Conservation (phyloP, 2,113 vertebrate genomes). For the Lontra canadensis region DNA sequence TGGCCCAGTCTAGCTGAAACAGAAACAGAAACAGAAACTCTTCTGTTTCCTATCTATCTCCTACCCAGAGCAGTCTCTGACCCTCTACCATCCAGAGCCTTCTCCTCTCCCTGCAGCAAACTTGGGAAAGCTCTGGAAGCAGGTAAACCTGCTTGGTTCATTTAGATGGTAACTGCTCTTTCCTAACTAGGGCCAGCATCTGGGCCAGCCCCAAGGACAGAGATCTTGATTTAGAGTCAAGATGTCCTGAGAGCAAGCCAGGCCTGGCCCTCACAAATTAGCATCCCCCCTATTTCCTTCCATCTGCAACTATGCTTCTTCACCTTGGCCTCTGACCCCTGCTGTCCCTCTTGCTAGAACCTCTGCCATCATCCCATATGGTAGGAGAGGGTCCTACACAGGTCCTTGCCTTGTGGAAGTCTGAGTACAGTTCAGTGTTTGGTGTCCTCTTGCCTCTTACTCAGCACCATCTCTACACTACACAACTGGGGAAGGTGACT, state of each 20-base stretch:
- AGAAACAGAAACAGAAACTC: too few relatives aligned
- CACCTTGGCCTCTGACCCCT: neutral
- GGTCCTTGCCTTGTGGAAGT: too few relatives aligned
- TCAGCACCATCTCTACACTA: too few relatives aligned
- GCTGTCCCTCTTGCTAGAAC: neutral
- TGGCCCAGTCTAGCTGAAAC: neutral
- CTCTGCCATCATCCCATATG: neutral
- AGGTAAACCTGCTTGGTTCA: neutral
- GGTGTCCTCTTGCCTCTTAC: neutral
- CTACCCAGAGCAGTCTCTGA: neutral
- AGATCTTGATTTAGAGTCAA: neutral
- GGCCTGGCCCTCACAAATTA: neutral
- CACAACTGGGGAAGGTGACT: neutral
- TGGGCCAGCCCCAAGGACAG: neutral
- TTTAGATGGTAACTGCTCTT: neutral
- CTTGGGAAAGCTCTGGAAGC: neutral
- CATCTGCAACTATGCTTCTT: neutral
- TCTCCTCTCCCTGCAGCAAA: neutral
- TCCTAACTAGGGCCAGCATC: neutral
- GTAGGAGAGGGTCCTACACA: too few relatives aligned
- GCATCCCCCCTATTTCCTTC: neutral
- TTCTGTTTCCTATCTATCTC: neutral
- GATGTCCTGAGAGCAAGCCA: neutral
- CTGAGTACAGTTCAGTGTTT: neutral
- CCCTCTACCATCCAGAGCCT: neutral